A percentile compares a stretch with the other conserved stretches of the same genome.
Evolutionary conservation across 2,888 invertebrate genomes (phyloP).

Genomic region (Latheticus oryzae): DNA sequence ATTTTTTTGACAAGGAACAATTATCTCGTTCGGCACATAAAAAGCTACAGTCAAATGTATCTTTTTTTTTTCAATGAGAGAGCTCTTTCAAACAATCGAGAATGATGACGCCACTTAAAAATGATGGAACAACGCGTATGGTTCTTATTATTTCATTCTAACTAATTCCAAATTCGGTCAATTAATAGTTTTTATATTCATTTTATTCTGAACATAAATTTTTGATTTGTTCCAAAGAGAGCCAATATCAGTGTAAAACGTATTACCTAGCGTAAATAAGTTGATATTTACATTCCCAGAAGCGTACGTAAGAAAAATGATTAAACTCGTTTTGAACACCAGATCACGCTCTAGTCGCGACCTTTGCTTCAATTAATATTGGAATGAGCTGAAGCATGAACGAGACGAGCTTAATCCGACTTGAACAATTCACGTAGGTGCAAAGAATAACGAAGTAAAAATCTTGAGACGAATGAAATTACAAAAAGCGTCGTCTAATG

Average conservation of each 20-base stretch:
- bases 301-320: constrained; percentile 25
- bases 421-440: constrained; percentile 22
- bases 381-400: constrained; percentile 32
- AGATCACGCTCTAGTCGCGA: constrained; percentile 22
- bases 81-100: constrained; percentile 8
- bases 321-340: constrained; percentile 20
- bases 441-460: constrained; percentile 21
- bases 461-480: constrained; percentile 5
- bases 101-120: constrained; percentile 20
- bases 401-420: constrained; percentile 20
- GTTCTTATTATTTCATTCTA: constrained; percentile 11
- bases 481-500: constrained; percentile 20
- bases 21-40: constrained; percentile 4
- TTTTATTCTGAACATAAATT: constrained; percentile 12
- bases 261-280: constrained; percentile 27
- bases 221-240: too few species aligned
- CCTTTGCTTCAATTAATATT: constrained; percentile 31
- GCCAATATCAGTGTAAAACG: constrained; percentile 13
- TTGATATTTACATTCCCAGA: constrained; percentile 15
- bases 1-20: constrained; percentile 7
- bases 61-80: constrained; percentile 2
- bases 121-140: constrained; percentile 12
- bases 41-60: constrained; percentile 4
- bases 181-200: too few species aligned
- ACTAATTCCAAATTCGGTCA: constrained; percentile 4